Conservation (phyloP, 1,140 invertebrate species). For the Linepithema humile region DNA sequence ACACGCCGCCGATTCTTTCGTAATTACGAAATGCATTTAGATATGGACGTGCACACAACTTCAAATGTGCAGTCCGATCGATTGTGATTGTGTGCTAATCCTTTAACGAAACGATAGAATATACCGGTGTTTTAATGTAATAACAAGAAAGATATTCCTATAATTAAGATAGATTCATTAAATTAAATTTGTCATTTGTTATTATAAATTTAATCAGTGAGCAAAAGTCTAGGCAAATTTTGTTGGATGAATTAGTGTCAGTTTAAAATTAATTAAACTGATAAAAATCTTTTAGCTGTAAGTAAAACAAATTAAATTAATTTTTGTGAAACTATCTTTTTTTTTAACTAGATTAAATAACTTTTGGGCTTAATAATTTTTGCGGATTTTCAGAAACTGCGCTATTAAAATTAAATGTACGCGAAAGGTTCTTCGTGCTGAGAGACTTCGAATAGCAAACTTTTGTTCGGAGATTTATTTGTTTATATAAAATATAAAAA, state of each 20-base stretch:
- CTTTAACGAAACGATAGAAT: neutral
- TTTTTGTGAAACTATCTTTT: no score
- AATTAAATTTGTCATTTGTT: neutral
- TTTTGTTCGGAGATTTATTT: no score
- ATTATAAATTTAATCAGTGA: neutral
- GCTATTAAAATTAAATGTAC: neutral
- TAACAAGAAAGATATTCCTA: neutral
- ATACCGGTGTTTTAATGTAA: no score
- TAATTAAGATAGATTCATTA: neutral
- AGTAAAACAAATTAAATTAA: no score
- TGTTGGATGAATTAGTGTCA: neutral
- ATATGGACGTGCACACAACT: neutral
- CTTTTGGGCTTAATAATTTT: no score
- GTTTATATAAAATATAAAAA: no score
- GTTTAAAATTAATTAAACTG: neutral
- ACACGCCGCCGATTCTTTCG: constrained; percentile 17
- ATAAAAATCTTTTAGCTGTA: neutral
- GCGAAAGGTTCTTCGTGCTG: neutral
- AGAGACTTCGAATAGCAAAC: no score
- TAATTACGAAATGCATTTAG: constrained; percentile 61
- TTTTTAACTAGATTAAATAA: neutral
- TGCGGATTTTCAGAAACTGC: constrained; percentile 7
- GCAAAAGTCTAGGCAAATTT: neutral
- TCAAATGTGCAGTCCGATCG: neutral
- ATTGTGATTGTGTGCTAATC: neutral